Conservation (phyloP, 2,888 invertebrate species). For the Polietes domitor region DNA sequence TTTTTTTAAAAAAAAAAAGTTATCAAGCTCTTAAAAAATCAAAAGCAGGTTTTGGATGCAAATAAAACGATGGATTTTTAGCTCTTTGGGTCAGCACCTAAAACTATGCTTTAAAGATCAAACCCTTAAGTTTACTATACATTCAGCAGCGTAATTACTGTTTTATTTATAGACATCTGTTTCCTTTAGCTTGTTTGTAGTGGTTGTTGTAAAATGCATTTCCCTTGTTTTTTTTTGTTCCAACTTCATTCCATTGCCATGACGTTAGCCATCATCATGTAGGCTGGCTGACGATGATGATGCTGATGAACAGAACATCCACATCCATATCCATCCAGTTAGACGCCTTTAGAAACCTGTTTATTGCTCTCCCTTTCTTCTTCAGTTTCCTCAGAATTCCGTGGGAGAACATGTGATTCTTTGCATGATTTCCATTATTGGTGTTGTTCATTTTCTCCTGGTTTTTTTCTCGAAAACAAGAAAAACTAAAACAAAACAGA, state of each 20-base stretch:
- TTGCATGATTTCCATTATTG: no score
- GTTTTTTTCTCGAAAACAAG: not conserved
- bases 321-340: not conserved
- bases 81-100: not conserved
- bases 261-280: not conserved
- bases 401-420: not conserved
- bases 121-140: not conserved
- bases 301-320: not conserved
- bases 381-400: not conserved
- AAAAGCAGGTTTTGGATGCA: no score
- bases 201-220: not conserved
- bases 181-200: not conserved
- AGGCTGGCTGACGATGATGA: not conserved
- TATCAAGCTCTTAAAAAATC: no score
- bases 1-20: no score
- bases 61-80: no score
- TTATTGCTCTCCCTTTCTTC: not conserved
- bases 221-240: not conserved
- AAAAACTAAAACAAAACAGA: not conserved
- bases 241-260: not conserved
- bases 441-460: not conserved
- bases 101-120: no score
- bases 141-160: not conserved
- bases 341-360: not conserved
- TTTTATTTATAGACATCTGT: not conserved